These are phyloP conservation scores for Agriotes lineatus DNA, from an alignment of 2,888 invertebrate genomes.

Conservation along the genomic window DNA sequence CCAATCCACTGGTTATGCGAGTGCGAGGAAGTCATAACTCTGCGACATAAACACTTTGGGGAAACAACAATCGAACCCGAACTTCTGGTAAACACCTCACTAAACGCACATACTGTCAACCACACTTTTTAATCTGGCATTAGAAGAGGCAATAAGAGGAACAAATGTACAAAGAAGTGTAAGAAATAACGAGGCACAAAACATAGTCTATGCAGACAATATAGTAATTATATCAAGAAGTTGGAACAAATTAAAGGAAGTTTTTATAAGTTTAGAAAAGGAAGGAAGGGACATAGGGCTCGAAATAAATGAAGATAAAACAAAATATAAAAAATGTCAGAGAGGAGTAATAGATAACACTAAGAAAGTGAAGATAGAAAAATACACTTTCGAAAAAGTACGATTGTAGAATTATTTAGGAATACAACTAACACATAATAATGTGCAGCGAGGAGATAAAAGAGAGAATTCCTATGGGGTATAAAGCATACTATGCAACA, in stretches of 20 bases:
- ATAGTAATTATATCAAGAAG: slow-evolving; percentile 13
- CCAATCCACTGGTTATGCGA: too few species aligned
- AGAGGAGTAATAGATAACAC: not conserved
- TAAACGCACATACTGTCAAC: not conserved
- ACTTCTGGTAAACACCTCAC: too few species aligned
- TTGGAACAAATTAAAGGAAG: slow-evolving; percentile 1
- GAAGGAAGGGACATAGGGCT: not conserved
- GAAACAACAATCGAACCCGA: too few species aligned
- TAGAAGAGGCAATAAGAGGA: slow-evolving; percentile 12
- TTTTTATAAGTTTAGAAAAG: not conserved
- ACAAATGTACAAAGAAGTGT: not conserved
- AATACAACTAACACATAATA: not conserved
- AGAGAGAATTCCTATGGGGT: not conserved
- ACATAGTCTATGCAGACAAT: slow-evolving; percentile 5
- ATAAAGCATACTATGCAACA: not conserved
- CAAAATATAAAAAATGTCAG: slow-evolving; percentile 8
- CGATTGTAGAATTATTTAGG: not conserved
- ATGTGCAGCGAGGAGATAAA: not conserved
- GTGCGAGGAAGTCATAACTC: too few species aligned
- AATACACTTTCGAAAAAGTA: not conserved
- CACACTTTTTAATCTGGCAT: slow-evolving; percentile 10
- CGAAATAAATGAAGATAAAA: slow-evolving; percentile 14
- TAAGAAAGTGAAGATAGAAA: slow-evolving; percentile 5
- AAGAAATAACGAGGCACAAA: slow-evolving; percentile 1
- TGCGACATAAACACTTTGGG: too few species aligned